phyloP scores from a whole-genome alignment of 2,113 vertebrate species.

The Atractosteus spatula region DNA sequence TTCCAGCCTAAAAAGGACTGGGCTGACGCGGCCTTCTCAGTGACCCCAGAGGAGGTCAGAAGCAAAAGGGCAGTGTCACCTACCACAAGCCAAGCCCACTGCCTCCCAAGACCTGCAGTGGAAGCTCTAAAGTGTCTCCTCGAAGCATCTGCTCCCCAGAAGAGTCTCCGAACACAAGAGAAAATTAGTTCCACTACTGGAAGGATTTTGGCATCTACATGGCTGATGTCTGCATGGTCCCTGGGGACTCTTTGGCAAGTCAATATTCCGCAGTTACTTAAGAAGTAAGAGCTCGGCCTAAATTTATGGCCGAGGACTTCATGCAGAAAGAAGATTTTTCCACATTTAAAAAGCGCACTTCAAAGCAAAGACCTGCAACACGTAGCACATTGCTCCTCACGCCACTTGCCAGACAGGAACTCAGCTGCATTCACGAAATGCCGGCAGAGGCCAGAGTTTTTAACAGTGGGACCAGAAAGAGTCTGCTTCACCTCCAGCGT shows the following conservation, averaged over 20 bases:
- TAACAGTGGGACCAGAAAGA: conserved; percentile 3
- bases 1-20: conserved; percentile 26
- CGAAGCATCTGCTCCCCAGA: conserved; percentile 50
- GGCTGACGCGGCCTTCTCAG: neutral
- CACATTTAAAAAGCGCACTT: conserved; percentile 11
- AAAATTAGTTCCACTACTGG: conserved; percentile 57
- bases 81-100: neutral
- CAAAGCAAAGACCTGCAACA: neutral
- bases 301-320: conserved; percentile 17
- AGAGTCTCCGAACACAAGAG: conserved; percentile 45
- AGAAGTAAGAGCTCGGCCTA: conserved; percentile 19
- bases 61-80: neutral
- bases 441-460: neutral
- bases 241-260: conserved; percentile 16
- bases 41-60: conserved; percentile 19
- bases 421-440: neutral
- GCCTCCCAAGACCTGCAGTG: neutral
- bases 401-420: neutral
- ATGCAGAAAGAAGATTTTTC: neutral
- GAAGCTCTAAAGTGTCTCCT: conserved; percentile 17
- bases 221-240: conserved; percentile 7
- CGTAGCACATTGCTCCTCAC: neutral
- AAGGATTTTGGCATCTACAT: conserved; percentile 25
- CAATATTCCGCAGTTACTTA: conserved; percentile 13
- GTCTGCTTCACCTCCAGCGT: no score